Evolutionary conservation across 2,888 invertebrate species (phyloP).

Genomic region (Siphlonurus alternatus): DNA sequence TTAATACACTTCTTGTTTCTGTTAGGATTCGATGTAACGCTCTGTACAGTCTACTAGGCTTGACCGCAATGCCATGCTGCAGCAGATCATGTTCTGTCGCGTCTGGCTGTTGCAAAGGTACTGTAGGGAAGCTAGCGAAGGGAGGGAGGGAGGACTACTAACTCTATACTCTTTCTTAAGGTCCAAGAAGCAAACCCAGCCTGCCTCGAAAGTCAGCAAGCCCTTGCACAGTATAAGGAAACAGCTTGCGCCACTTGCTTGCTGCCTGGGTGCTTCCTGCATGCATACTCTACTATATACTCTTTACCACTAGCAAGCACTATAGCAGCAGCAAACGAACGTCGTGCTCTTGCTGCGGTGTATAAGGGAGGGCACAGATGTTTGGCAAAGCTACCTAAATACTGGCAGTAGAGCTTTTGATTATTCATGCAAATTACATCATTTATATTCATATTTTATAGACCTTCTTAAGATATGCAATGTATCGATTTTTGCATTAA

Average conservation of each 20-base stretch:
- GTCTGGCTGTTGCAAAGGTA: background rate
- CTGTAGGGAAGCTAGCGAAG: background rate
- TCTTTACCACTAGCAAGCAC: no score
- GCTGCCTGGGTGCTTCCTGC: background rate
- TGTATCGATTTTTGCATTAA: slow-evolving; percentile 3
- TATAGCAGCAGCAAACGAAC: no score
- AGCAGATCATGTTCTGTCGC: background rate
- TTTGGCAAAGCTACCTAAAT: slow-evolving; percentile 2
- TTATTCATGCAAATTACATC: slow-evolving; percentile 3
- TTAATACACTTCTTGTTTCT: no score
- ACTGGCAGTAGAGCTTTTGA: slow-evolving; percentile 1
- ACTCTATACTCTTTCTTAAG: background rate
- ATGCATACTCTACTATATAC: no score
- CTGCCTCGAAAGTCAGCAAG: background rate
- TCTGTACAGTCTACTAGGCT: background rate
- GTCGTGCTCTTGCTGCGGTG: background rate
- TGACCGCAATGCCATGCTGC: background rate
- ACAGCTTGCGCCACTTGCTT: background rate
- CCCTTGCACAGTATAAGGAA: background rate
- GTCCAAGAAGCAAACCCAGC: background rate
- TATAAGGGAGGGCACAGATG: slow-evolving; percentile 2
- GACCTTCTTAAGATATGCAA: slow-evolving; percentile 2
- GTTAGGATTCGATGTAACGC: no score
- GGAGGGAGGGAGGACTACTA: background rate
- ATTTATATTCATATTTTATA: slow-evolving; percentile 4